phyloP scores from a whole-genome alignment of 2,797 vertebrate genomes.

The Halcyon chelicuti region DNA sequence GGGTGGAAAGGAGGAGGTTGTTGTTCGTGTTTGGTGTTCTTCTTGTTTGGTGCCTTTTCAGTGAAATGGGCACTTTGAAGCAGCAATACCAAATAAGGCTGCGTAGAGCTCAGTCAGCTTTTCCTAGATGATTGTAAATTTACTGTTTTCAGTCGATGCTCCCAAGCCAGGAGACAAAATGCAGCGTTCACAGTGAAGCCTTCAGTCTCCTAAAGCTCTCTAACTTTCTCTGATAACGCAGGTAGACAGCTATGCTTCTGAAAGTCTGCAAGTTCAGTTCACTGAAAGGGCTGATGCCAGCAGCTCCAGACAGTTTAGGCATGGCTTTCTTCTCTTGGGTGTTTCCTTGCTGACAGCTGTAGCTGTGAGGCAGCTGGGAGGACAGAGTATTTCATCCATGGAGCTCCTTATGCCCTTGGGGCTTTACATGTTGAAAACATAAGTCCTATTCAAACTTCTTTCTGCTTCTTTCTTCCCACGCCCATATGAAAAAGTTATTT shows the following conservation, averaged over 20 bases:
- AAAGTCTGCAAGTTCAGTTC: neutral
- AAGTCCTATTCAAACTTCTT: neutral
- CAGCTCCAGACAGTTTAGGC: neutral
- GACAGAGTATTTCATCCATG: neutral
- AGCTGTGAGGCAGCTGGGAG: neutral
- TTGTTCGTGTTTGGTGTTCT: neutral
- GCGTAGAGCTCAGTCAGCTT: neutral
- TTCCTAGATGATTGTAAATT: neutral
- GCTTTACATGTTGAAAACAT: neutral
- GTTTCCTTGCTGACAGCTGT: neutral
- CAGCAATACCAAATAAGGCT: neutral
- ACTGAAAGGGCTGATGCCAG: neutral
- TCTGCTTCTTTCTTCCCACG: neutral
- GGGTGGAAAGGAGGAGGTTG: neutral
- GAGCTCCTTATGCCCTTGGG: neutral
- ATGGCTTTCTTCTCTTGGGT: neutral
- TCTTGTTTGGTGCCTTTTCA: neutral
- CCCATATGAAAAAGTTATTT: neutral
- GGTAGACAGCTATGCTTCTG: neutral
- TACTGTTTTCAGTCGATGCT: neutral
- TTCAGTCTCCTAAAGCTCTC: neutral
- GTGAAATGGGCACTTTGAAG: neutral
- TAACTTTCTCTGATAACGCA: fast-evolving
- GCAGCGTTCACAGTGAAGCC: neutral
- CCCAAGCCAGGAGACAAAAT: neutral